Percentiles rank a stretch among this genome's conserved stretches.
Conservation (phyloP, 2,888 invertebrate genomes). For the Globia sparganii region DNA sequence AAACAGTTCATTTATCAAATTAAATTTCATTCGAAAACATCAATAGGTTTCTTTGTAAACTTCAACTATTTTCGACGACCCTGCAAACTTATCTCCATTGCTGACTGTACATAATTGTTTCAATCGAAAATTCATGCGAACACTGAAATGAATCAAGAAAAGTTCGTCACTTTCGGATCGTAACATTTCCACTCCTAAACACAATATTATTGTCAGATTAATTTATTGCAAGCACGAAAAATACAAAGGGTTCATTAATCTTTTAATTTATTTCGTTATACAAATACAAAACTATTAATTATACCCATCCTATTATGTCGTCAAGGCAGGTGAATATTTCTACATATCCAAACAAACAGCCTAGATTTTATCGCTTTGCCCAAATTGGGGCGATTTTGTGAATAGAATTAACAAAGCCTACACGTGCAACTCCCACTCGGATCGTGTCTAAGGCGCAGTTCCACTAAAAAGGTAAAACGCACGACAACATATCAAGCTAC, state of each 20-base stretch:
- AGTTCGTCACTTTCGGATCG: neutral
- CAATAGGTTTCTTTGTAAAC: no score
- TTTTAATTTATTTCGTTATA: constrained; percentile 13
- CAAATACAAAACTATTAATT: constrained; percentile 11
- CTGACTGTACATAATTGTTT: no score
- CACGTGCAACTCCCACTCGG: constrained; percentile 55
- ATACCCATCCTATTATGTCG: constrained; percentile 14
- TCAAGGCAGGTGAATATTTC: constrained; percentile 41
- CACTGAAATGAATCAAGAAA: neutral
- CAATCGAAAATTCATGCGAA: neutral
- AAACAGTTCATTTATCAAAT: no score
- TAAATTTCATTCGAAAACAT: no score
- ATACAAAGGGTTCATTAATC: neutral
- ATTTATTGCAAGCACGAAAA: neutral
- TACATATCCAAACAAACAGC: constrained; percentile 34
- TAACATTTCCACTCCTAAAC: neutral
- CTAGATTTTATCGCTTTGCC: constrained; percentile 53
- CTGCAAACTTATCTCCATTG: no score
- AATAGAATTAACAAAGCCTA: constrained; percentile 52
- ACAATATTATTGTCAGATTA: neutral
- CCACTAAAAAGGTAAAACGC: constrained; percentile 46
- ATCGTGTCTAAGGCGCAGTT: constrained; percentile 34
- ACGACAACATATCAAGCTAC: neutral
- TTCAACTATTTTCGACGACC: no score
- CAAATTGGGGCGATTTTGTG: constrained; percentile 52